phyloP scores from a whole-genome alignment of 2,113 vertebrate genomes.

The Cathartes aura region DNA sequence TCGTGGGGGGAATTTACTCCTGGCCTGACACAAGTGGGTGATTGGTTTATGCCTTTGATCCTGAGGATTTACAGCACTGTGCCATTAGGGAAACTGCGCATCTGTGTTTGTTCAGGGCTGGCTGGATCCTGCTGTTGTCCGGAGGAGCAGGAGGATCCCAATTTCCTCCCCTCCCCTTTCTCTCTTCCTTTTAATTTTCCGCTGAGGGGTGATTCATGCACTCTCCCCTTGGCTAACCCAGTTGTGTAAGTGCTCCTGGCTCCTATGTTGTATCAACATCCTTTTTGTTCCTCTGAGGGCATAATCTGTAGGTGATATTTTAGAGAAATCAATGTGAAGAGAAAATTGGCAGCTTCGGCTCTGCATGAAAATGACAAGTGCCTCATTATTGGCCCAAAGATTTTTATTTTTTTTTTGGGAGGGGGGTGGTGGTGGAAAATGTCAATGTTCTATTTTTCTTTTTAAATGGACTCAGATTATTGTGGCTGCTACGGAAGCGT shows the following conservation, averaged over 20 bases:
- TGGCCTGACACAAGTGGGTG: not conserved
- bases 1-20: not conserved
- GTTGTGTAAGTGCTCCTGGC: not conserved
- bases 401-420: not conserved
- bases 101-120: not conserved
- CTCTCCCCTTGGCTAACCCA: not conserved
- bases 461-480: not conserved
- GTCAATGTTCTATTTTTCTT: not conserved
- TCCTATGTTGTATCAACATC: not conserved
- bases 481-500: not conserved
- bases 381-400: not conserved
- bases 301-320: not conserved
- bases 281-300: not conserved
- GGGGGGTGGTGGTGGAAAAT: not conserved
- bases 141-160: not conserved
- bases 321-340: not conserved
- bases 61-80: not conserved
- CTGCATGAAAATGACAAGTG: not conserved
- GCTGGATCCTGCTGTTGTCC: not conserved
- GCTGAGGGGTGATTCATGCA: fast-evolving
- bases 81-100: not conserved
- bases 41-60: not conserved
- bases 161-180: not conserved
- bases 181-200: not conserved
- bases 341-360: not conserved